Conservation (phyloP, 2,888 invertebrate genomes). For the Papilio protenor region DNA sequence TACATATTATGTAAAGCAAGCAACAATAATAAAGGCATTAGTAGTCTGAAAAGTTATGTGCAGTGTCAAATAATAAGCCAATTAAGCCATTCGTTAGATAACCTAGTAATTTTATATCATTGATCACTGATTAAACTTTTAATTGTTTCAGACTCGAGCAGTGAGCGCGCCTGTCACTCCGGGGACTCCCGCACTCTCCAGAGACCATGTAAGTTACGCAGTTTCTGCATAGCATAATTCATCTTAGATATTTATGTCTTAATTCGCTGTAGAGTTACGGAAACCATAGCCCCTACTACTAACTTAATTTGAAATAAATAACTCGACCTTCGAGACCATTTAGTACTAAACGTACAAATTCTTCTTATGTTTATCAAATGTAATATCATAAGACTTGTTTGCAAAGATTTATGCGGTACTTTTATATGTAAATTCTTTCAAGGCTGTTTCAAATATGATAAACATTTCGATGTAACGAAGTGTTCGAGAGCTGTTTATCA, state of each 20-base stretch:
- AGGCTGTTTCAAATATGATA: constrained; percentile 30
- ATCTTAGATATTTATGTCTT: too few species aligned
- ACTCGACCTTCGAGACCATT: neutral
- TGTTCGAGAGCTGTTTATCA: constrained; percentile 42
- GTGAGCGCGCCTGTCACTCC: constrained; percentile 81
- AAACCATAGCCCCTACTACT: too few species aligned
- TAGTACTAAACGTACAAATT: neutral
- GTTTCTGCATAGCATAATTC: too few species aligned
- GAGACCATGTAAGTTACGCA: constrained; percentile 68
- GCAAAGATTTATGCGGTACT: constrained; percentile 38
- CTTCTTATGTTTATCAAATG: neutral
- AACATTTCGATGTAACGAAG: constrained; percentile 31
- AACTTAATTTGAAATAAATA: neutral
- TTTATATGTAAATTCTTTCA: constrained; percentile 20
- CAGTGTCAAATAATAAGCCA: too few species aligned
- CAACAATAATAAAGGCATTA: too few species aligned
- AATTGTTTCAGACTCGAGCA: constrained; percentile 79
- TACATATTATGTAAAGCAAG: neutral
- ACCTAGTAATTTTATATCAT: too few species aligned
- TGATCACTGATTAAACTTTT: constrained; percentile 33
- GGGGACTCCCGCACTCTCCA: constrained; percentile 64
- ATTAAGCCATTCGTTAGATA: too few species aligned
- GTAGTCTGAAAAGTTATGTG: too few species aligned
- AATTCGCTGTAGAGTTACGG: too few species aligned
- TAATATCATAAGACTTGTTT: constrained; percentile 28